phyloP scores from a whole-genome alignment of 2,888 invertebrate genomes.

The Lasioglossum lativentre region DNA sequence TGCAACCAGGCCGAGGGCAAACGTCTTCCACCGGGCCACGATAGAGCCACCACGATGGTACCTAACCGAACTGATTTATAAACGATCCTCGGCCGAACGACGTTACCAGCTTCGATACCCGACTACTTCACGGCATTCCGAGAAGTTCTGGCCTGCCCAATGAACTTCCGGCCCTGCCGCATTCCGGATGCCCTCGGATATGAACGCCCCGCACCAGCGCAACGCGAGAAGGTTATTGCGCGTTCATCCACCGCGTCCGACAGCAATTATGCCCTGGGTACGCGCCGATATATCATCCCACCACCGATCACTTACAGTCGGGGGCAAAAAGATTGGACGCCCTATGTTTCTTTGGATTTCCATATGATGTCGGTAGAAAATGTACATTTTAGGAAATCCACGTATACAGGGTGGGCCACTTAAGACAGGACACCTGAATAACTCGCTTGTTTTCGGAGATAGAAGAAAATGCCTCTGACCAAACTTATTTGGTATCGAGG shows the following conservation, averaged over 20 bases:
- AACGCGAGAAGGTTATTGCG: constrained; percentile 33
- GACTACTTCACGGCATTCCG: constrained; percentile 36
- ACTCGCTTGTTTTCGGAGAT: too few relatives aligned
- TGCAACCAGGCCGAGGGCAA: constrained; percentile 49
- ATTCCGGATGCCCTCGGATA: constrained; percentile 33
- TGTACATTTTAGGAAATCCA: too few relatives aligned
- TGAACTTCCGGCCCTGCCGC: constrained; percentile 34
- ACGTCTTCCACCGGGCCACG: constrained; percentile 32
- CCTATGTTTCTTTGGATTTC: too few relatives aligned
- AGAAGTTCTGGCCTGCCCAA: constrained; percentile 36
- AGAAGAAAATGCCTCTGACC: too few relatives aligned
- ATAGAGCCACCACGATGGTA: constrained; percentile 14
- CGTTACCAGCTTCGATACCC: not conserved
- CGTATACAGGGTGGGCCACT: too few relatives aligned
- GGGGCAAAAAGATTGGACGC: not conserved
- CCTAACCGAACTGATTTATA: constrained; percentile 54
- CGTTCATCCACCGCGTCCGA: not conserved
- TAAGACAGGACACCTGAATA: too few relatives aligned
- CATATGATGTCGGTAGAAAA: too few relatives aligned
- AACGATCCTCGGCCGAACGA: constrained; percentile 35
- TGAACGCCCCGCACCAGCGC: constrained; percentile 1
- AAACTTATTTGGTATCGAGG: too few relatives aligned
- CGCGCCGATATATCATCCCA: constrained; percentile 41
- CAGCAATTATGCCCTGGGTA: constrained; percentile 43
- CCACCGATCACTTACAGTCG: constrained; percentile 30